phyloP scores from a whole-genome alignment of 2,888 invertebrate species.

The Drosophila parthenogenetica region DNA sequence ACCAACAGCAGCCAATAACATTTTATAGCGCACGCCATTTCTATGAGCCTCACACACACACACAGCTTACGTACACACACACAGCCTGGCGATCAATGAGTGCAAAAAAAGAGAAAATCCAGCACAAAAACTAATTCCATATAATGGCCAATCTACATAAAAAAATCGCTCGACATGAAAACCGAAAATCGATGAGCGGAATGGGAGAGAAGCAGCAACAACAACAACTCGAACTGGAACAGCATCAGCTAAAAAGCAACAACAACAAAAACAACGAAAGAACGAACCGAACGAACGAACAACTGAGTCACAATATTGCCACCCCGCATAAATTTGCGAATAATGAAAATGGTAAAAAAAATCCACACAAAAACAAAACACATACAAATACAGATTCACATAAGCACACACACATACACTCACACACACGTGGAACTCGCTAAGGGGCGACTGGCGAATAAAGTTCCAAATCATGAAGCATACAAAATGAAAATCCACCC shows the following conservation, averaged over 20 bases:
- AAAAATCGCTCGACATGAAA: conserved; percentile 68
- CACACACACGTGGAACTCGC: conserved; percentile 12
- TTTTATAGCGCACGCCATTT: conserved; percentile 73
- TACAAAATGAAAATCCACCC: conserved; percentile 81
- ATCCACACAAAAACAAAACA: conserved; percentile 37
- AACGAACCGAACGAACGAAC: conserved; percentile 10
- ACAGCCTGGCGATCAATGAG: conserved; percentile 50
- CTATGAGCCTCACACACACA: conserved; percentile 46
- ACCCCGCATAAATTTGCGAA: conserved; percentile 81
- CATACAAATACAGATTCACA: conserved; percentile 14
- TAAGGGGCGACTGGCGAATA: conserved; percentile 65
- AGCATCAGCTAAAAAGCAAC: conserved; percentile 15
- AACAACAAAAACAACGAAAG: conserved; percentile 15
- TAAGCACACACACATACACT: conserved; percentile 11
- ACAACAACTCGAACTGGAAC: conserved; percentile 20
- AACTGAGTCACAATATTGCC: conserved; percentile 69
- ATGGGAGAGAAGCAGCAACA: conserved; percentile 37
- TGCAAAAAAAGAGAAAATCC: conserved; percentile 55
- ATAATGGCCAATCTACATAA: conserved; percentile 81
- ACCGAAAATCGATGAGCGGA: conserved; percentile 74
- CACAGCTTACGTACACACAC: conserved; percentile 10
- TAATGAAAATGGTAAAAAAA: conserved; percentile 77
- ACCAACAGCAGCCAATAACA: conserved; percentile 69
- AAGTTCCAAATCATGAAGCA: conserved; percentile 80
- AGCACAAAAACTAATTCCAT: conserved; percentile 74